Percentiles rank a stretch among this genome's conserved stretches.
These are phyloP conservation scores for Bombus breviceps DNA, from an alignment of 1,140 invertebrate genomes.

Conservation along the genomic window DNA sequence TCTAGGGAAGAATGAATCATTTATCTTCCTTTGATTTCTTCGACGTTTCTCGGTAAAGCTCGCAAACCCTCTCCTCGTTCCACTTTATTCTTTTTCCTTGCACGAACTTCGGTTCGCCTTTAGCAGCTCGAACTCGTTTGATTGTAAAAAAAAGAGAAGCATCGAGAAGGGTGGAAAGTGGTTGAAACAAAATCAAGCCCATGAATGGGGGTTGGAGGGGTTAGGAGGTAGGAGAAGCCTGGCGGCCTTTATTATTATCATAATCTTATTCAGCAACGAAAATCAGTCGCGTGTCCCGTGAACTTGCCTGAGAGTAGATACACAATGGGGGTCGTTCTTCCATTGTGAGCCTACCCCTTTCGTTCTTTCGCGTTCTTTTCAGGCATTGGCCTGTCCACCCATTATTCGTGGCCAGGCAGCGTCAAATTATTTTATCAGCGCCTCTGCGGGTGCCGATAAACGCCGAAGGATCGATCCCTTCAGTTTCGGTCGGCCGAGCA, in stretches of 20 bases:
- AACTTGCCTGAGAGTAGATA: conserved; percentile 53
- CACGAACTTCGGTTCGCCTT: not conserved
- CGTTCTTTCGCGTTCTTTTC: conserved; percentile 45
- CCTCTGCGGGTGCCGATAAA: conserved; percentile 46
- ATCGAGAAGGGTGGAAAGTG: conserved; percentile 15
- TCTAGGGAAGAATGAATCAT: conserved; percentile 27
- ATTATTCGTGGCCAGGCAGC: conserved; percentile 64
- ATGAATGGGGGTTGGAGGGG: conserved; percentile 20
- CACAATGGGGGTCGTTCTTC: conserved; percentile 68
- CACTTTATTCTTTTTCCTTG: conserved; percentile 7
- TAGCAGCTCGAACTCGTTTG: not conserved
- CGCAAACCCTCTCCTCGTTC: conserved; percentile 18
- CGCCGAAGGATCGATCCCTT: conserved; percentile 58
- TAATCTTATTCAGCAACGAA: conserved; percentile 79
- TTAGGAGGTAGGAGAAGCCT: conserved; percentile 24
- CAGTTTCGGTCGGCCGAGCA: conserved; percentile 28
- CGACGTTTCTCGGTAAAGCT: conserved; percentile 21
- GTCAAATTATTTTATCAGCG: conserved; percentile 69
- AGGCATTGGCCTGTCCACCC: conserved; percentile 39
- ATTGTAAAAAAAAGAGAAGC: conserved; percentile 1
- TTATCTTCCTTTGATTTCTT: conserved; percentile 47
- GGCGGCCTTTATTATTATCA: conserved; percentile 72
- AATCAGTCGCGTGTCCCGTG: conserved; percentile 75
- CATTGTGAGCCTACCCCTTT: conserved; percentile 57
- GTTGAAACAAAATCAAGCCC: conserved; percentile 68